Conservation (phyloP, 2,797 vertebrate species). For the Sebastes oblongus region DNA sequence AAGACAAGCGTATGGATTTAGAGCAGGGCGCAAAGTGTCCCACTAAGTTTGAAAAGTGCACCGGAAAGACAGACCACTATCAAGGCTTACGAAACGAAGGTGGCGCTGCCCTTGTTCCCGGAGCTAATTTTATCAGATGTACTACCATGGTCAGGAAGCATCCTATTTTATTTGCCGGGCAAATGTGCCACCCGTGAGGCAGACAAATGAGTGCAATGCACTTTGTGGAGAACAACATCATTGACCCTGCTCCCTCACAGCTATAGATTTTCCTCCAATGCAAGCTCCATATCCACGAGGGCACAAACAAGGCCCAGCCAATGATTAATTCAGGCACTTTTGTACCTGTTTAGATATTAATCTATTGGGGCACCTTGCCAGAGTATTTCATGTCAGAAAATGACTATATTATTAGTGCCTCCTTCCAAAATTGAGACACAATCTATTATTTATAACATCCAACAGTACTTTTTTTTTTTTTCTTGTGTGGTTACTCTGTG, state of each 20-base stretch:
- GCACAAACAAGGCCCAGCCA: conserved; percentile 56
- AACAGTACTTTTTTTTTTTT: neutral
- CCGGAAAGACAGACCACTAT: conserved; percentile 53
- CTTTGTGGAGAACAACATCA: conserved; percentile 75
- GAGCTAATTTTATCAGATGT: conserved; percentile 80
- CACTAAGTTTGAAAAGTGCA: conserved; percentile 53
- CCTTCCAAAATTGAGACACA: conserved; percentile 25
- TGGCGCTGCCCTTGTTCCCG: conserved; percentile 69
- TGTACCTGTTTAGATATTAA: conserved; percentile 56
- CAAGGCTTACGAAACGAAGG: conserved; percentile 64
- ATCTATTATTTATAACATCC: conserved; percentile 33
- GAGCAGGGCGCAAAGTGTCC: conserved; percentile 29
- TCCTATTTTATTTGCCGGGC: conserved; percentile 67
- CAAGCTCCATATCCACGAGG: conserved; percentile 53
- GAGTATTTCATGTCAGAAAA: conserved; percentile 42
- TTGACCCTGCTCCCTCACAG: conserved; percentile 68
- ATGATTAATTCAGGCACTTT: conserved; percentile 65
- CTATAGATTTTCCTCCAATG: conserved; percentile 67
- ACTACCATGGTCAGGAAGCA: conserved; percentile 60
- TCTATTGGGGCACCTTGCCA: conserved; percentile 54
- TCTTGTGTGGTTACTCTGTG: conserved; percentile 6
- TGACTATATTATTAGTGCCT: conserved; percentile 37
- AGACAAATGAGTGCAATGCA: conserved; percentile 72
- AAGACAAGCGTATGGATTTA: conserved; percentile 53
- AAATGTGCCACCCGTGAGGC: conserved; percentile 71